Percentiles rank a stretch among this genome's conserved stretches.
These are phyloP conservation scores for Ferdinandea cuprea DNA, from an alignment of 2,888 invertebrate genomes.

Conservation along the genomic window DNA sequence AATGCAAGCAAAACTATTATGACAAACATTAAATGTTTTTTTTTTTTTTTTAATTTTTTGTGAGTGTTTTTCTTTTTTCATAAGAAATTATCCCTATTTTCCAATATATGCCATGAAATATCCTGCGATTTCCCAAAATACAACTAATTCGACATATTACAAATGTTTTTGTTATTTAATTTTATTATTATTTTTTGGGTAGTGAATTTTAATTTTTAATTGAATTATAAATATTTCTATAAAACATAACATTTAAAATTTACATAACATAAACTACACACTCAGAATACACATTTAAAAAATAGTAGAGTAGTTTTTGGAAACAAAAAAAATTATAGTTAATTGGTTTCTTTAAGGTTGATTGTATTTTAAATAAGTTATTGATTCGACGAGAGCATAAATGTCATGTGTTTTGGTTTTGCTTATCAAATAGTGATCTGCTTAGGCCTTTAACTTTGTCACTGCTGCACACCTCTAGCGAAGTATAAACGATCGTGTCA, in stretches of 20 bases:
- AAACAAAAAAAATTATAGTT: not conserved
- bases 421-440: not conserved
- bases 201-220: constrained; percentile 24
- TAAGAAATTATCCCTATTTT: not conserved
- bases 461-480: no score
- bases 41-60: constrained; percentile 9
- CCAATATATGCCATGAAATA: not conserved
- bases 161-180: not conserved
- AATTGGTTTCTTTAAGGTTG: no score
- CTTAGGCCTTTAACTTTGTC: no score
- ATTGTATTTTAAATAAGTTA: constrained; percentile 3
- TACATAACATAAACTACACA: constrained; percentile 16
- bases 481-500: no score
- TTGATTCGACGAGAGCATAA: constrained; percentile 12
- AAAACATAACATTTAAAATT: constrained; percentile 32
- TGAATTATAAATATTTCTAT: constrained; percentile 28
- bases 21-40: not conserved
- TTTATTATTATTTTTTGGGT: constrained; percentile 10
- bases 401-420: not conserved
- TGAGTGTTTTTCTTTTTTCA: not conserved
- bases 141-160: not conserved
- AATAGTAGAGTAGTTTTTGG: not conserved
- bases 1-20: constrained; percentile 7
- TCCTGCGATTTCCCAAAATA: not conserved
- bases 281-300: constrained; percentile 8